Percentiles rank a stretch among this genome's conserved stretches.
Evolutionary conservation across 2,113 vertebrate genomes (phyloP).

Genomic region (Toxostoma redivivum): DNA sequence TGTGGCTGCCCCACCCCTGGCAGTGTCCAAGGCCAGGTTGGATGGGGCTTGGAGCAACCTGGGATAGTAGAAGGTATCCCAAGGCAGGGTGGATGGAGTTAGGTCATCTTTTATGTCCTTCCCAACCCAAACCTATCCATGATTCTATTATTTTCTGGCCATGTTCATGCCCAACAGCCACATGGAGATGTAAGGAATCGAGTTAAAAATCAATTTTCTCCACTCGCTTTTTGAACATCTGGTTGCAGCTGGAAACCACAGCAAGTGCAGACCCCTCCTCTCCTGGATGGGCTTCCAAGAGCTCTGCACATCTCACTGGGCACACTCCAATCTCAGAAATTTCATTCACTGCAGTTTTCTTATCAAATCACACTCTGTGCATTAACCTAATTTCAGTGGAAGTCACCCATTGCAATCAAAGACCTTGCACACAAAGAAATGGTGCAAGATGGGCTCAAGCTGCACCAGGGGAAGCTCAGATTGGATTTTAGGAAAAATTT

Average conservation of each 20-base stretch:
- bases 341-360: not conserved
- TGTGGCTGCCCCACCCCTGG: not conserved
- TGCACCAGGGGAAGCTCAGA: not conserved
- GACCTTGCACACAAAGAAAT: not conserved
- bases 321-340: not conserved
- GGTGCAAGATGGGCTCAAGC: not conserved
- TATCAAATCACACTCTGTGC: not conserved
- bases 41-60: rapidly evolving
- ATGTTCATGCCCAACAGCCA: not conserved
- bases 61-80: not conserved
- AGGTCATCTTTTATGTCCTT: rapidly evolving
- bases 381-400: not conserved
- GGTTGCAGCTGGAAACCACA: not conserved
- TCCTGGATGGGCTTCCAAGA: not conserved
- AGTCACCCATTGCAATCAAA: not conserved
- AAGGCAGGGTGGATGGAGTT: not conserved
- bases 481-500: not conserved
- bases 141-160: not conserved
- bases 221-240: not conserved
- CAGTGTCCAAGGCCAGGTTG: not conserved
- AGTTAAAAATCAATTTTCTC: not conserved
- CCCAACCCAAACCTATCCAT: not conserved
- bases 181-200: rapidly evolving
- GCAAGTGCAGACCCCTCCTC: rapidly evolving
- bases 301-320: not conserved